phyloP scores from a whole-genome alignment of 1,140 invertebrate genomes.

The Zaprionus africanus region DNA sequence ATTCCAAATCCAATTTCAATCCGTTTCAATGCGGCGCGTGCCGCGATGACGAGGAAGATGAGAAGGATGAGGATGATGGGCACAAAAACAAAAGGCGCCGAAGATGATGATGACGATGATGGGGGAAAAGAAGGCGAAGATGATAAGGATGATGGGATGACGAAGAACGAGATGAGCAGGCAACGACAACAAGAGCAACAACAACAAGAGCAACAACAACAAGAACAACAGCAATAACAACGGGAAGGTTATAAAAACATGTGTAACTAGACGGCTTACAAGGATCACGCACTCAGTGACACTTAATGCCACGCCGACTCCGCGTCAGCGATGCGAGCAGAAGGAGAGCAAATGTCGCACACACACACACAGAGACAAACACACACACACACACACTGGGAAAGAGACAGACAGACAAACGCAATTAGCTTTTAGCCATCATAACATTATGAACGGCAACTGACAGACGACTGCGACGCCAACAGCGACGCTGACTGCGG shows the following conservation, averaged over 20 bases:
- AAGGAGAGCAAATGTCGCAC: conserved; percentile 62
- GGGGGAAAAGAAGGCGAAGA: background rate
- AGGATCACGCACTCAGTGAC: conserved; percentile 82
- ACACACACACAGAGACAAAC: conserved; percentile 32
- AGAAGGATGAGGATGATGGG: conserved; percentile 2
- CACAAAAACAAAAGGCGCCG: conserved; percentile 36
- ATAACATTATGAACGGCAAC: conserved; percentile 78
- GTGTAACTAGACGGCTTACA: conserved; percentile 81
- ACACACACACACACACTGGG: background rate
- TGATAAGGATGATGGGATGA: conserved; percentile 14
- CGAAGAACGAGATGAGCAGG: conserved; percentile 13
- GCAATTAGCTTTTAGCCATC: conserved; percentile 82
- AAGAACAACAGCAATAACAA: conserved; percentile 27
- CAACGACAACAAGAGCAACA: conserved; percentile 8
- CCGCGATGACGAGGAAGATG: background rate
- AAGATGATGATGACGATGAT: conserved; percentile 4
- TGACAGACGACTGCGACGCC: conserved; percentile 56
- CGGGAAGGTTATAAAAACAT: conserved; percentile 77
- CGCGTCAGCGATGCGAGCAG: conserved; percentile 17
- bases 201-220: conserved; percentile 9
- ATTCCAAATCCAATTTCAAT: conserved; percentile 31
- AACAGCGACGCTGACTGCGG: conserved; percentile 42
- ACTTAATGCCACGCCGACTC: conserved; percentile 69
- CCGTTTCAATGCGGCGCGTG: conserved; percentile 29
- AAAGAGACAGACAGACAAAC: conserved; percentile 64